Conservation (phyloP, 2,888 invertebrate species). For the Eupelmus urozonus region DNA sequence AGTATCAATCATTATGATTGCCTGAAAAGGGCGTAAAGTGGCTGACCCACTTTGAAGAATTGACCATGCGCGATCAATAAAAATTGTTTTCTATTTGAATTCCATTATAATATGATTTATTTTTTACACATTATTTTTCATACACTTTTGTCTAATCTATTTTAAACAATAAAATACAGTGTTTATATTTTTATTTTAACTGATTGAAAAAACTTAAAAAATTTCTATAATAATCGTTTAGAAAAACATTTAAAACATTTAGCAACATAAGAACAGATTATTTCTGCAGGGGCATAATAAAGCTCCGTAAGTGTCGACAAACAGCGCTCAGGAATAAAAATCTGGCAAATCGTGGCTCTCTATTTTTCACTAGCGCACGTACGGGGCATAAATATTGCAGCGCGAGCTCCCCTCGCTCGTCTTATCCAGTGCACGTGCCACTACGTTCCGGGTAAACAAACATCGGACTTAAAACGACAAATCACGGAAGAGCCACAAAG, state of each 20-base stretch:
- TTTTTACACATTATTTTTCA: too few species aligned
- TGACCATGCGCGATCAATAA: too few species aligned
- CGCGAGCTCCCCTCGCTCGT: not conserved
- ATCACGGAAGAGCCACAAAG: slow-evolving; percentile 30
- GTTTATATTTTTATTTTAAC: too few species aligned
- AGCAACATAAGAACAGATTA: not conserved
- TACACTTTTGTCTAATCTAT: too few species aligned
- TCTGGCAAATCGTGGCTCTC: slow-evolving; percentile 6
- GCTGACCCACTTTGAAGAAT: too few species aligned
- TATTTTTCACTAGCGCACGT: slow-evolving; percentile 37
- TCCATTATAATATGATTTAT: too few species aligned
- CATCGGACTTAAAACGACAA: slow-evolving; percentile 45
- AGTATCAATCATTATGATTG: not conserved
- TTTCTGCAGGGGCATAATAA: not conserved
- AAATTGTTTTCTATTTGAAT: too few species aligned
- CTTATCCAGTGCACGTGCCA: slow-evolving; percentile 36
- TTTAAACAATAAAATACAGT: too few species aligned
- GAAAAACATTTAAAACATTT: too few species aligned
- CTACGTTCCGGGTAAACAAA: slow-evolving; percentile 37
- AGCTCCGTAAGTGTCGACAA: not conserved
- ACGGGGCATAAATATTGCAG: slow-evolving; percentile 35
- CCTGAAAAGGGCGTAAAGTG: not conserved
- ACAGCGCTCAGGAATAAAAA: slow-evolving; percentile 26
- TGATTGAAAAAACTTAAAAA: too few species aligned
- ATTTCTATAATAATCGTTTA: too few species aligned